Conservation (phyloP, 2,113 vertebrate genomes). For the Microcebus murinus region DNA sequence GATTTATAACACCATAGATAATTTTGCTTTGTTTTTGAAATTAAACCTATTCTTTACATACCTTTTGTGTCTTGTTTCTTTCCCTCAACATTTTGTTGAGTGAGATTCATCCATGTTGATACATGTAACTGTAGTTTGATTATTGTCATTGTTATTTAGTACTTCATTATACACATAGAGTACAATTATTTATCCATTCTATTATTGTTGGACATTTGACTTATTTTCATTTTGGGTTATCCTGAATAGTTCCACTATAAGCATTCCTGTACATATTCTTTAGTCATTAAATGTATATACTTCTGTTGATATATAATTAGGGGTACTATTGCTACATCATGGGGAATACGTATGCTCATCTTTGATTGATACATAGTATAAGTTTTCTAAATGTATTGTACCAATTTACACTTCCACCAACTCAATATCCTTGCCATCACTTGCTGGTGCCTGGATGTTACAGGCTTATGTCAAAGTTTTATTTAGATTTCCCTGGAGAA, state of each 20-base stretch:
- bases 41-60: not conserved
- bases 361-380: not conserved
- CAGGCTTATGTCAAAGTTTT: not conserved
- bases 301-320: not conserved
- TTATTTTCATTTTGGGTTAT: not conserved
- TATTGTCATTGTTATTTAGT: not conserved
- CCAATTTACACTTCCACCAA: not conserved
- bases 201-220: not conserved
- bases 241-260: not conserved
- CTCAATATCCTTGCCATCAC: not conserved
- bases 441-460: not conserved
- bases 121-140: not conserved
- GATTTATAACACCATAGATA: not conserved
- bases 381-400: not conserved
- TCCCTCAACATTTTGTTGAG: not conserved
- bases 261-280: not conserved
- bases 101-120: not conserved
- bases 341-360: not conserved
- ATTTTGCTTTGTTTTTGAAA: not conserved
- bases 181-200: not conserved
- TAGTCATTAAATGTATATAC: not conserved
- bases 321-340: not conserved
- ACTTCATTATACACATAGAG: not conserved
- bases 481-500: slow-evolving; percentile 3
- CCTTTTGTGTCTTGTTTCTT: not conserved